Evolutionary conservation across 2,113 vertebrate genomes (phyloP), one percentile per base, ranked within the genome.

Genomic region (Sturnira hondurensis): DNA sequence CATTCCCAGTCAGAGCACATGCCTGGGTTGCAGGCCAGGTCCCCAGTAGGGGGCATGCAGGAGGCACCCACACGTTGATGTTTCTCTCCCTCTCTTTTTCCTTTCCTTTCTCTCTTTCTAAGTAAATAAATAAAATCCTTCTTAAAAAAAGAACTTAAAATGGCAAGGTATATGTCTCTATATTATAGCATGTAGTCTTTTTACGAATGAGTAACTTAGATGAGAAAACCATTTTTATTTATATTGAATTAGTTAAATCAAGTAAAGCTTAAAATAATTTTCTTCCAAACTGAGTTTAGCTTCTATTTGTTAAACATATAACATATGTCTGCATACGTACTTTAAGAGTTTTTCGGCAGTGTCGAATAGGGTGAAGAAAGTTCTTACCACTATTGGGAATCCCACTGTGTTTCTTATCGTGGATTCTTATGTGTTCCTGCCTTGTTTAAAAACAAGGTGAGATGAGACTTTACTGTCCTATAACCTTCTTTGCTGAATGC

Each of bases 221-320:
- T 94, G 26, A 92, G 52, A 94, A n/a, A 86, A 15, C 33, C 17
- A 26, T 91, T 95, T 41, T 73, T 81, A 38, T 87, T 78, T 94
- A 17, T n/a, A 38, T 90, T 84, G n/a, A 28, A 58, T 94, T 87
- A 70, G 88, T 63, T 86, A 41, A 87, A 68, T 91, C 33, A 80
- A 65, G 33, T 86, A 67, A 76, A 95, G 28, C 43, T 93, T 82
- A 86, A 85, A 70, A 36, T 94, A 45, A 28, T 61, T 68, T 88
- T 50, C 61, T 86, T 82, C 33, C 50, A 81, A 76, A 85, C 86
- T 73, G 10, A 41, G 2, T 67, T 67, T 97, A 73, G 20, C 28
- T 93, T 85, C 43, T 24, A 0, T 73, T 50, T 92, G 28, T 92
- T 93, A 63, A 17, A 67, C 82, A 36, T 1, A 20, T 41, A 52